Evolutionary conservation across 2,888 invertebrate species (phyloP), one percentile per base, ranked within the genome.

Genomic region (Hydropsyche betteni): DNA sequence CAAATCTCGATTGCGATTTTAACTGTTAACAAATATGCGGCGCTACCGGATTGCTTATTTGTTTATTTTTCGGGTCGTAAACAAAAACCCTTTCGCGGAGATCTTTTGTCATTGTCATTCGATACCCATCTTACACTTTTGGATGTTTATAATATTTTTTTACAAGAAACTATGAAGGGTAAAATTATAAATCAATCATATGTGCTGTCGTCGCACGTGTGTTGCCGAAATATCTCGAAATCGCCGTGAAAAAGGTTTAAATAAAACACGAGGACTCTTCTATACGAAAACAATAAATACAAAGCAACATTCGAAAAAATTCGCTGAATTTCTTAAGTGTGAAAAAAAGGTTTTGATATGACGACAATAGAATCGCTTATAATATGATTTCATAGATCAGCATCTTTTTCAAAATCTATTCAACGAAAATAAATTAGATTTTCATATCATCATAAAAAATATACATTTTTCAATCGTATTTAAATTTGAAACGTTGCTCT

Each of bases 131-230:
- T 36, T 64, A 64, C n/a, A 33, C 24, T 16, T 64, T 64, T n/a
- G 64, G 16, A 58, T 14, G 58, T 58, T 58, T 58, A 53, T 53
- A 53, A 53, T 24, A 55, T 64, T 64, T 64, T 12, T 64, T 61
- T 16, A 1, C 33, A 1, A 6, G 10, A 33, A 16, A 64, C 44
- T 44, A 10, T 12, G 69, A 76, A 71, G 76, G 74, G 68, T 71
- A 71, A 76, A 64, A 74, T 74, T 76, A 44, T 36, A 76, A 76
- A 77, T 77, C 74, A 76, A 76, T 77, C 74, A 74, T 73, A 64
- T 72, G 6, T 51, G 71, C 76, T 74, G 77, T 75, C 77, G 70
- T 69, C 76, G 72, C n/a, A 68, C 16, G 50, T 68, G 64, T 68
- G 16, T 34, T 34, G 68, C 68, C 14, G 68, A 68, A 68, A 68